Evolutionary conservation across 2,888 invertebrate species (phyloP).

Genomic region (Epirrhoe tristata): DNA sequence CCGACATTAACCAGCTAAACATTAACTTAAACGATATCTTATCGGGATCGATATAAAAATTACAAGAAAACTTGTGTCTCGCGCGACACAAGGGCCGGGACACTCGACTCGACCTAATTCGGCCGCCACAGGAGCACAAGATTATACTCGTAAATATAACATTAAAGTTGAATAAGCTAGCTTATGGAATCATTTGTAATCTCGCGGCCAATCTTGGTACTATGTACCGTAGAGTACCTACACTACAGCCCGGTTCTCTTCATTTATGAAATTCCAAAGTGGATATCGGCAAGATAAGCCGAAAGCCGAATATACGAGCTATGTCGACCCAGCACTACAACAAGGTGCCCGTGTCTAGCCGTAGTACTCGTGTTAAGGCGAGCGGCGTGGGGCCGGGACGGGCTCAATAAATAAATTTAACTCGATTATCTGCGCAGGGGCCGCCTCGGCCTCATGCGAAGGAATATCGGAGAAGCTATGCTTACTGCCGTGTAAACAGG

Average conservation of each 20-base stretch:
- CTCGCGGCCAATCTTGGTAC: too few species aligned
- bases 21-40: slow-evolving; percentile 39
- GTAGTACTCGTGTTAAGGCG: slow-evolving; percentile 14
- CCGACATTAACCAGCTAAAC: slow-evolving; percentile 33
- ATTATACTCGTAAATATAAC: too few species aligned
- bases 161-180: too few species aligned
- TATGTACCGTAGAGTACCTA: too few species aligned
- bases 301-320: background rate
- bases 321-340: background rate
- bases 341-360: slow-evolving; percentile 11
- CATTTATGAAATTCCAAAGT: too few species aligned
- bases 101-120: background rate
- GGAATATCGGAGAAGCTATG: slow-evolving; percentile 2
- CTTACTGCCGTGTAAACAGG: background rate
- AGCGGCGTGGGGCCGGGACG: slow-evolving; percentile 21
- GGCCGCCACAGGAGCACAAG: too few species aligned
- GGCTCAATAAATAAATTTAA: slow-evolving; percentile 31
- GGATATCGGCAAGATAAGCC: background rate
- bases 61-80: slow-evolving; percentile 28
- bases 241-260: too few species aligned
- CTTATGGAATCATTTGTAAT: too few species aligned
- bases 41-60: slow-evolving; percentile 39
- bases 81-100: background rate
- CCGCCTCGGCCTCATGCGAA: slow-evolving; percentile 7
- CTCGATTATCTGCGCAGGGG: slow-evolving; percentile 30